These are phyloP conservation scores for Pollicipes pollicipes DNA, from an alignment of 1,140 invertebrate genomes.

Conservation along the genomic window DNA sequence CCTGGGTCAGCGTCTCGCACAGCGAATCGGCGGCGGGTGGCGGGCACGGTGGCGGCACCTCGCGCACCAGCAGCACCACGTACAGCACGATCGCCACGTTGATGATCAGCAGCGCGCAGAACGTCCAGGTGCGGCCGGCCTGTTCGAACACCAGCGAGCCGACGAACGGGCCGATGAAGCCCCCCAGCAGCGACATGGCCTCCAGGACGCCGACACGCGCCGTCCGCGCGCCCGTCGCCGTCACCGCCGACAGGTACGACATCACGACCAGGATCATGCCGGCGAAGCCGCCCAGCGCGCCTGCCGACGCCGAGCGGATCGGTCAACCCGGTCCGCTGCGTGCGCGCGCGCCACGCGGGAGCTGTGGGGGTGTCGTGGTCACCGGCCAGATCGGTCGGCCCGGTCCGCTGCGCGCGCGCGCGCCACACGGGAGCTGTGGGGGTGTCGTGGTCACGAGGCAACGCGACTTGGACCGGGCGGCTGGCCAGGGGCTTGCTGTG, in stretches of 20 bases:
- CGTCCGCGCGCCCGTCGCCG: slow-evolving; percentile 21
- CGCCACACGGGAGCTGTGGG: too few species aligned
- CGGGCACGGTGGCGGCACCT: slow-evolving; percentile 15
- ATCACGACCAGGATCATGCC: slow-evolving; percentile 30
- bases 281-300: slow-evolving; percentile 29
- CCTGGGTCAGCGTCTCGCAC: slow-evolving; percentile 9
- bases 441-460: too few species aligned
- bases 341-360: too few species aligned
- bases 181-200: slow-evolving; percentile 31
- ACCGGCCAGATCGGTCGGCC: too few species aligned
- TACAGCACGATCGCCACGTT: slow-evolving; percentile 26
- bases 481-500: too few species aligned
- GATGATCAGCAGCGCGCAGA: slow-evolving; percentile 23
- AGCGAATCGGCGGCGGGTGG: not conserved
- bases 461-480: too few species aligned
- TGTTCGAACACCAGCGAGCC: slow-evolving; percentile 27
- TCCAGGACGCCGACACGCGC: slow-evolving; percentile 30
- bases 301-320: slow-evolving; percentile 21
- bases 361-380: too few species aligned
- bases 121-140: slow-evolving; percentile 23
- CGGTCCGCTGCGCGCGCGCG: too few species aligned
- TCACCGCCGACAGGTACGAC: slow-evolving; percentile 30
- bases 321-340: too few species aligned
- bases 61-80: slow-evolving; percentile 23
- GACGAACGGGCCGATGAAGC: slow-evolving; percentile 28